Conservation (phyloP, 2,113 vertebrate species). For the Pluvianellus socialis region DNA sequence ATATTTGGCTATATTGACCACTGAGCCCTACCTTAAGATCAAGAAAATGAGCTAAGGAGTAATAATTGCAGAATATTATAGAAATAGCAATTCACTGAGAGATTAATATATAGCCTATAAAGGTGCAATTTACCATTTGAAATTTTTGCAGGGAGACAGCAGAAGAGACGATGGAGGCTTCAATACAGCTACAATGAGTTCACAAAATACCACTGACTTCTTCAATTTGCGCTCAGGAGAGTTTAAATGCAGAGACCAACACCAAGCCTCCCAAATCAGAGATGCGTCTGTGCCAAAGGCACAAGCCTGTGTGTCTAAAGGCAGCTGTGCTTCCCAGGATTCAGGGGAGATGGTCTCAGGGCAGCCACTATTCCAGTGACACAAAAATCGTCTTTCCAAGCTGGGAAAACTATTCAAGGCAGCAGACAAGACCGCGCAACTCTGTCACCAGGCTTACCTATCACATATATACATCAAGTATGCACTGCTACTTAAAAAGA, state of each 20-base stretch:
- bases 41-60: not conserved
- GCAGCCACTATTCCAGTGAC: not conserved
- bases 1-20: not conserved
- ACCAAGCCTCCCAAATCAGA: not conserved
- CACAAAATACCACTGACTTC: not conserved
- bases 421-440: not conserved
- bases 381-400: not conserved
- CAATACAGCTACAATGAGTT: not conserved
- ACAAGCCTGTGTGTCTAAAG: not conserved
- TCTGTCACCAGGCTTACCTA: not conserved
- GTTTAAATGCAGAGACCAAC: not conserved
- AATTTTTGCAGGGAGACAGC: not conserved
- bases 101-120: not conserved
- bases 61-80: not conserved
- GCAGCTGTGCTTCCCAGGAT: not conserved
- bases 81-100: not conserved
- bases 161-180: not conserved
- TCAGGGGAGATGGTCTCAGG: not conserved
- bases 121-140: not conserved
- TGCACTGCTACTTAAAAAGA: not conserved
- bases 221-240: not conserved
- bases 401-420: not conserved
- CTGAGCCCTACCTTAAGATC: not conserved
- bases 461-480: not conserved
- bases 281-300: not conserved